Percentiles rank a stretch among this genome's conserved stretches.
Evolutionary conservation across 2,113 vertebrate genomes (phyloP).

Genomic region (Aviceda subcristata): DNA sequence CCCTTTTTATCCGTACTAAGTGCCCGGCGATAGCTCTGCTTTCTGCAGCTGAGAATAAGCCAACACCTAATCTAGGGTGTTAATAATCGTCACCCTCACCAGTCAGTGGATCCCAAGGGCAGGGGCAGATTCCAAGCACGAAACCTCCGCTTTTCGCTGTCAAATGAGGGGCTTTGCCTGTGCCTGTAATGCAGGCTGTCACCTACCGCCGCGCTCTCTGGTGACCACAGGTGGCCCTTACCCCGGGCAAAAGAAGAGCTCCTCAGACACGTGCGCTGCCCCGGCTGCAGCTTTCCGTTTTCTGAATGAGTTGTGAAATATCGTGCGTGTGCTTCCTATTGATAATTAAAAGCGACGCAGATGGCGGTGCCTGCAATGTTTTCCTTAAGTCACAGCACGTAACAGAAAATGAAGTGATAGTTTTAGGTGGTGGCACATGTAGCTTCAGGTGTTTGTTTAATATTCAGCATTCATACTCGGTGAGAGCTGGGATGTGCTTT

Average conservation of each 20-base stretch:
- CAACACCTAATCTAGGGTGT: neutral
- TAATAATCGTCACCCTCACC: neutral
- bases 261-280: neutral
- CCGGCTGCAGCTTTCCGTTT: neutral
- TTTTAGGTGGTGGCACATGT: slow-evolving; percentile 37
- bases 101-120: neutral
- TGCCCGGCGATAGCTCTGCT: neutral
- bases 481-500: slow-evolving; percentile 7
- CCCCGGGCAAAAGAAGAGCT: neutral
- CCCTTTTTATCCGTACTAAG: neutral
- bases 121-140: neutral
- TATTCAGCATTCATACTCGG: neutral
- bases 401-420: slow-evolving; percentile 27
- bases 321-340: accelerated
- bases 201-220: neutral
- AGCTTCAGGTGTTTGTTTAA: slow-evolving; percentile 65
- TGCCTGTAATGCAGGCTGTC: neutral
- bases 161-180: neutral
- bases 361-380: neutral
- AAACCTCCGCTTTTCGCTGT: neutral
- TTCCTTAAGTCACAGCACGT: neutral
- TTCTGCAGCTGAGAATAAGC: neutral
- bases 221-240: neutral
- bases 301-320: neutral
- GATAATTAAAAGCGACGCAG: slow-evolving; percentile 32